Conservation (phyloP, 64 coral and sea anemone species). For the Acropora yongei region DNA sequence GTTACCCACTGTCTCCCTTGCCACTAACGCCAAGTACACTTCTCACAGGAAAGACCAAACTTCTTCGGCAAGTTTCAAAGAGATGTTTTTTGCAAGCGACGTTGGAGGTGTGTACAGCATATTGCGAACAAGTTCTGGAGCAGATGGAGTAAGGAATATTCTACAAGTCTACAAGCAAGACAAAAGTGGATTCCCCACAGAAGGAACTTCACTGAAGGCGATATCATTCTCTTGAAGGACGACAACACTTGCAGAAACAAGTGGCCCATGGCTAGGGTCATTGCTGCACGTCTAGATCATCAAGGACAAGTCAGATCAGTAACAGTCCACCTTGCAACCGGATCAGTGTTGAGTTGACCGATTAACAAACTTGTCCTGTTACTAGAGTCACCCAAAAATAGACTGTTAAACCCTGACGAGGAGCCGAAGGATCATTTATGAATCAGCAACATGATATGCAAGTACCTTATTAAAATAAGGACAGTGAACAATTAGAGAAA, state of each 20-base stretch:
- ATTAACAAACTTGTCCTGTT: no score
- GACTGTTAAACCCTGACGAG: conserved; percentile 49
- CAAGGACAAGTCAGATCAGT: conserved; percentile 32
- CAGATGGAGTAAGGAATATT: conserved; percentile 35
- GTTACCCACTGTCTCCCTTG: conserved; percentile 31
- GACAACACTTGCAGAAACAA: no score
- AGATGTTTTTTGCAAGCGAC: neutral
- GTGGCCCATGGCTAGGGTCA: neutral
- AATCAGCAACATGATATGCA: no score
- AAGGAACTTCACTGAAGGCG: conserved; percentile 12
- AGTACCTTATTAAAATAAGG: no score
- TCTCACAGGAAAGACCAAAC: neutral
- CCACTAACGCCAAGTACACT: conserved; percentile 26
- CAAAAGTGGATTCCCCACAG: conserved; percentile 11
- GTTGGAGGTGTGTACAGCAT: conserved; percentile 23
- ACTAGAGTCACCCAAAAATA: neutral
- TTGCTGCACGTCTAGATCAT: neutral
- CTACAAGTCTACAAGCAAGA: no score
- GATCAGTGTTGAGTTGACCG: no score
- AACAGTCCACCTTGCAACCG: neutral
- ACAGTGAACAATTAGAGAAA: no score
- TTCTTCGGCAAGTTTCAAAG: conserved; percentile 17
- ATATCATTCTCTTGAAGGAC: no score
- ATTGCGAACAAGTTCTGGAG: conserved; percentile 13
- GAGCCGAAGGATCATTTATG: neutral